phyloP scores from a whole-genome alignment of 1,140 invertebrate species.

The Tachypleus tridentatus region DNA sequence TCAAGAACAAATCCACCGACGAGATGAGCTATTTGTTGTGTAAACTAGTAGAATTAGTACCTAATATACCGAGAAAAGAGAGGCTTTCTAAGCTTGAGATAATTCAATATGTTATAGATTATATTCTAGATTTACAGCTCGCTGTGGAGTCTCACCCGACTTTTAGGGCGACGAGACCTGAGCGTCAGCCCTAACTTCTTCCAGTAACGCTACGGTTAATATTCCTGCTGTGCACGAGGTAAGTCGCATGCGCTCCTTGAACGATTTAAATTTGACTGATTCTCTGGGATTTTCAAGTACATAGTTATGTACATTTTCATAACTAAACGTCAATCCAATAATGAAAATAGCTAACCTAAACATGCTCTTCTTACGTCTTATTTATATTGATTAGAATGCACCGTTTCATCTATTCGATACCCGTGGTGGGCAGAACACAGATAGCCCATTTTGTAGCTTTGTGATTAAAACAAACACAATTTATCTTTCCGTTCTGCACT shows the following conservation, averaged over 20 bases:
- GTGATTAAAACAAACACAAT: too few species aligned
- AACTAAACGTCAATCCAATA: too few species aligned
- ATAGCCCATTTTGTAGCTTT: too few species aligned
- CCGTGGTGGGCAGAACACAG: too few species aligned
- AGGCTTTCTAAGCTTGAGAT: conserved; percentile 75
- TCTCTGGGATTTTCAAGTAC: too few species aligned
- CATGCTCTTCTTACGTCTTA: too few species aligned
- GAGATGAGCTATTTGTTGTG: conserved; percentile 85
- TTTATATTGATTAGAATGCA: too few species aligned
- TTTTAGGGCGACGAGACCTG: conserved; percentile 15
- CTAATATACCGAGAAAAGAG: conserved; percentile 37
- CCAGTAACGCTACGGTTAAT: conserved; percentile 22
- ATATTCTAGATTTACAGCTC: conserved; percentile 85
- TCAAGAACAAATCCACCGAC: conserved; percentile 33
- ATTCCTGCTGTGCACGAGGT: conserved; percentile 24
- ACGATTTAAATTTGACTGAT: too few species aligned
- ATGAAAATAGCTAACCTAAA: too few species aligned
- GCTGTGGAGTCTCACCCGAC: conserved; percentile 54
- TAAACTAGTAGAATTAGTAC: conserved; percentile 70
- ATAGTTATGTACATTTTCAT: too few species aligned
- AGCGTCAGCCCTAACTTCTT: conserved; percentile 26
- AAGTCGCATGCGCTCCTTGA: neutral
- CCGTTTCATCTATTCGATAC: too few species aligned
- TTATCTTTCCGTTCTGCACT: too few species aligned
- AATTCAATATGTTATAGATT: conserved; percentile 91